Base-by-base conservation (phyloP, 2,888 invertebrate species). In the Epistrophella euchroma region DNA sequence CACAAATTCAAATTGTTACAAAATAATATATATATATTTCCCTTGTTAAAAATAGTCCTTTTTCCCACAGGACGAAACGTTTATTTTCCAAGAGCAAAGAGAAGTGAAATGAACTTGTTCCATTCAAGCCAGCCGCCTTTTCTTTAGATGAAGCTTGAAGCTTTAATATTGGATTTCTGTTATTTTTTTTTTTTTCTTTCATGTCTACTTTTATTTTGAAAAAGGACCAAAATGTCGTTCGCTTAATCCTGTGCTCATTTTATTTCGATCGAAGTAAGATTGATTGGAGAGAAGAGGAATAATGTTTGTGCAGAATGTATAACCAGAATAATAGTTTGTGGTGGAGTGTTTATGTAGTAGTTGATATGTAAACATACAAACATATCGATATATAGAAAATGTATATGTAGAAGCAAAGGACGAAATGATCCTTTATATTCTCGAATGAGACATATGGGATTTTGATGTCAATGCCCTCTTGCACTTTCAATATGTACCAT, bases 241-340 rank as follows among this genome's bases (percentile, higher is more conserved):
- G 47, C 60, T 85, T 81, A 85, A 85, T 85, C 76, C 76, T 76
- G 74, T 62, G 71, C 75, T 80, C 80, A 56, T 47, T 60, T 52
- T 68, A 40, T 64, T 83, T 73, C 72, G 68, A 76, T 81, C 76
- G 81, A 81, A 85, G 76, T 81, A 85, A 85, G 85, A 85, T 85
- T 81, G 85, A 85, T 85, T 85, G 85, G 64, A 62, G 72, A 32
- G 32, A 68, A 58, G 72, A 45, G 37, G 37, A 71, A 52, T 47
- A 56, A 73, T 60, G 52, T 68, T 43, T 43, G 60, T 55, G 37
- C 19, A 40, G 22, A 45, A 50, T 76, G 62, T 70, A 66, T n/a
- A n/a, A n/a, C 35, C 64, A 32, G 66, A 47, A 66, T 66, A 66
- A 66, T 66, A 66, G 47, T 47, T 78, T 78, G 62, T 58, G 62